Evolutionary conservation across 2,113 vertebrate genomes (phyloP), one percentile per base, ranked within the genome.

Genomic region (Antigone vipio): DNA sequence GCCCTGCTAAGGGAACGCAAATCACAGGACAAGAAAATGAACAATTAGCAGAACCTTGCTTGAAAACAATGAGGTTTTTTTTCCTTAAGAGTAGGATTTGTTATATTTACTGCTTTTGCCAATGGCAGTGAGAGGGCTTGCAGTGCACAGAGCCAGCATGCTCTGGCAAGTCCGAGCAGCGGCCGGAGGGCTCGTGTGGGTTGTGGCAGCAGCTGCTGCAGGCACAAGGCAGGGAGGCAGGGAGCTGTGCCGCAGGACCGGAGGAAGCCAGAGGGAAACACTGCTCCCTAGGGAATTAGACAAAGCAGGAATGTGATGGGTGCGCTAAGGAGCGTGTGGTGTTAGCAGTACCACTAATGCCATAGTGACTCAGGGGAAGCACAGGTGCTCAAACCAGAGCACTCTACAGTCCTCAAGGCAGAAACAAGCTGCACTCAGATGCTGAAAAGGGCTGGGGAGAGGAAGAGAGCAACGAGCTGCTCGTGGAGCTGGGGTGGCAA

Each of bases 231-330:
- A 85, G n/a, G 38, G 16, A 75, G n/a, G 3, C 72, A 67, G 40
- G 34, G 63, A 85, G 45, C 40, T 9, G 1, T 1, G 3, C n/a
- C 1, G 2, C 2, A 4, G n/a, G 47, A n/a, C 12, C 1, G 1
- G 66, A 44, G 42, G 45, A 80, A 72, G 49, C 12, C 40, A 45
- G 49, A 71, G 84, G 40, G 56, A 75, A 85, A 84, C 15, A 5
- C 47, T 80, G 38, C n/a, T 86, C 42, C 60, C 42, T 3, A 0
- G 5, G 12, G 4, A 60, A 5, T 9, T 15, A 45, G 53, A 30
- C 16, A 74, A 92, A 87, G 63, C 50, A 60, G 49, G 38, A 76
- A 45, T 2, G 6, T 12, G 52, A 94, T 13, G 42, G 18, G 24
- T 50, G 19, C 29, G 7, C 24, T 21, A 30, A 47, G 15, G 11